phyloP scores from a whole-genome alignment of 2,888 invertebrate genomes.

The Mongoloraphidia duomilia region DNA sequence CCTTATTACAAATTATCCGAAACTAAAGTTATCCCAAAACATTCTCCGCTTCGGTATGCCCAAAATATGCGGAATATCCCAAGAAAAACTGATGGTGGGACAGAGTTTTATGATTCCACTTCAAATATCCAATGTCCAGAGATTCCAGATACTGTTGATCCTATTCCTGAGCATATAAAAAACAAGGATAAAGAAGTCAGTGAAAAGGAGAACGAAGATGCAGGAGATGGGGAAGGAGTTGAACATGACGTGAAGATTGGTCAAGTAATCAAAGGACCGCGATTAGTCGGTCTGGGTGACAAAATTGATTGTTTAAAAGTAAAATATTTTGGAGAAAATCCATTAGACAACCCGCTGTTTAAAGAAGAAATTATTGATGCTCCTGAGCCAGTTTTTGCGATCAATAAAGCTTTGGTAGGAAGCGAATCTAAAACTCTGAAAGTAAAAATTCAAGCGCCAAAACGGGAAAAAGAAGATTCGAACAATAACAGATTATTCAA shows the following conservation, averaged over 20 bases:
- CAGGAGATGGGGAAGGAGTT: conserved; percentile 20
- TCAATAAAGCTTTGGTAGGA: conserved; percentile 4
- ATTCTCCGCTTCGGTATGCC: conserved; percentile 52
- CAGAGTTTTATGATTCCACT: conserved; percentile 57
- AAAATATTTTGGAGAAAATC: conserved; percentile 61
- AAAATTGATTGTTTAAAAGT: conserved; percentile 60
- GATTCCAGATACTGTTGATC: conserved; percentile 37
- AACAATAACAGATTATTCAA: no score
- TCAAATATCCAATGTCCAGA: conserved; percentile 36
- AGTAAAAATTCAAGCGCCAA: no score
- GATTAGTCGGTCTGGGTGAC: conserved; percentile 49
- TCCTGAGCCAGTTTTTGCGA: conserved; percentile 31
- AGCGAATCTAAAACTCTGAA: background rate
- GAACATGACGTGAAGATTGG: conserved; percentile 19
- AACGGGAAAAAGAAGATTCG: no score
- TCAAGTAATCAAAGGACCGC: conserved; percentile 30
- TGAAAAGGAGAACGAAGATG: conserved; percentile 18
- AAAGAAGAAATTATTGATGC: conserved; percentile 36
- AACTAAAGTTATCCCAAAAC: conserved; percentile 29
- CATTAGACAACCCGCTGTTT: conserved; percentile 62
- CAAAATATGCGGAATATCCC: conserved; percentile 48
- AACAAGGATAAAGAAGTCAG: conserved; percentile 25
- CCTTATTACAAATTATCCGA: conserved; percentile 42
- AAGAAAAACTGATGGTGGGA: conserved; percentile 44
- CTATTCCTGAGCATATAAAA: conserved; percentile 34